Evolutionary conservation across 2,113 vertebrate species (phyloP).

Genomic region (Pteronura brasiliensis): DNA sequence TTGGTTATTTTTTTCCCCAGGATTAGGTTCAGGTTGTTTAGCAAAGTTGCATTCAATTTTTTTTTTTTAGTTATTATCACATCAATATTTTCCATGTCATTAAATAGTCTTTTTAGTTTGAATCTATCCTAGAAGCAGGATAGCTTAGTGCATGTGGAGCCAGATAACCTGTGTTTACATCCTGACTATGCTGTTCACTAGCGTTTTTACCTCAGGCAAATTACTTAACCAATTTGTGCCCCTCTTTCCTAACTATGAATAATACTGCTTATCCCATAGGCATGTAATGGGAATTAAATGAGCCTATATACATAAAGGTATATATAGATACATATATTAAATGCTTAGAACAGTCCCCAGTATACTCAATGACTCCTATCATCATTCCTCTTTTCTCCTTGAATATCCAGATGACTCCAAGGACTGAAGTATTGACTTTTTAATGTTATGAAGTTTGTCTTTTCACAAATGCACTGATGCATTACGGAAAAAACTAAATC

Average conservation of each 20-base stretch:
- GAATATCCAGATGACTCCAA: background rate
- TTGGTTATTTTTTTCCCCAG: background rate
- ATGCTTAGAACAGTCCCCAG: background rate
- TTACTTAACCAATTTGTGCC: background rate
- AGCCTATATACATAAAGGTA: background rate
- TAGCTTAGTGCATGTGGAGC: background rate
- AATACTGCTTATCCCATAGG: background rate
- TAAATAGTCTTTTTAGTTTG: background rate
- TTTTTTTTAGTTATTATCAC: background rate
- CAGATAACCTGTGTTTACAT: background rate
- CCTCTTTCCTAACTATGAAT: background rate
- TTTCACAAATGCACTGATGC: background rate
- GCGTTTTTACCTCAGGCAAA: background rate
- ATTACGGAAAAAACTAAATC: background rate
- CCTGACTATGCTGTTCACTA: background rate
- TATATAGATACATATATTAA: background rate
- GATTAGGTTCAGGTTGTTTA: background rate
- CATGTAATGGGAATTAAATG: background rate
- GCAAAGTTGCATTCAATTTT: background rate
- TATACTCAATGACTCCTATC: background rate
- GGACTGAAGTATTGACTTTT: background rate
- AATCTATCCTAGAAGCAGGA: background rate
- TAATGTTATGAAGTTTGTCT: background rate
- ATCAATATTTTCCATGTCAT: background rate
- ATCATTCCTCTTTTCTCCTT: background rate